These are phyloP conservation scores for Physeter macrocephalus DNA, from an alignment of 2,113 vertebrate species.

Conservation along the genomic window DNA sequence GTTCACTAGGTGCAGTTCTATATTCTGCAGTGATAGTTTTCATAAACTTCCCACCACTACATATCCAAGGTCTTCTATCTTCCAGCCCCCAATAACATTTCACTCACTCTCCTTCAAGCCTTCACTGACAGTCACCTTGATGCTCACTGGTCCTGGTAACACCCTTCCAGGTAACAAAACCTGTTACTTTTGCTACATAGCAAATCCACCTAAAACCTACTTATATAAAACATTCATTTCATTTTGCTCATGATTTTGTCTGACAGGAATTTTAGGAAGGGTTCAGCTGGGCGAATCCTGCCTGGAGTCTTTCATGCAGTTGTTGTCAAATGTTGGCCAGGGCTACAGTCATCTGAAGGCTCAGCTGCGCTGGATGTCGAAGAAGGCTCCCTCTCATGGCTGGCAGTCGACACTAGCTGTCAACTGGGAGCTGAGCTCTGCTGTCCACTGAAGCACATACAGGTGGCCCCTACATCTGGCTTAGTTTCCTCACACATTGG, in stretches of 20 bases:
- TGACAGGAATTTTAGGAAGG: background rate
- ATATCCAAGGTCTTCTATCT: background rate
- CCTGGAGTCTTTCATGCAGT: background rate
- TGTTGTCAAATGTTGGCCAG: background rate
- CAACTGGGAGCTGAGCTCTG: background rate
- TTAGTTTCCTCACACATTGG: background rate
- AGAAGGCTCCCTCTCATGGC: background rate
- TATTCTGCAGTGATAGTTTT: background rate
- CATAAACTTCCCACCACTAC: background rate
- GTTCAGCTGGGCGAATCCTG: background rate
- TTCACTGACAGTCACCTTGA: background rate
- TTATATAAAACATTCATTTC: background rate
- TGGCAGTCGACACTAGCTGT: background rate
- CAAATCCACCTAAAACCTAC: background rate
- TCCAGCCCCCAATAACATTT: background rate
- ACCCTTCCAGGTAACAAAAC: background rate
- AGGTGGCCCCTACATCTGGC: background rate
- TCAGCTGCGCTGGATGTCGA: background rate
- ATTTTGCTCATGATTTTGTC: background rate
- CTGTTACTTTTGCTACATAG: background rate
- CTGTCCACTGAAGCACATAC: background rate
- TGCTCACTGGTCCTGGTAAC: background rate
- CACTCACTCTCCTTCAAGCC: background rate
- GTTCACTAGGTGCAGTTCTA: background rate
- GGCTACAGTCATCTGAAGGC: background rate